phyloP scores from a whole-genome alignment of 2,113 vertebrate species.

The Charina bottae region DNA sequence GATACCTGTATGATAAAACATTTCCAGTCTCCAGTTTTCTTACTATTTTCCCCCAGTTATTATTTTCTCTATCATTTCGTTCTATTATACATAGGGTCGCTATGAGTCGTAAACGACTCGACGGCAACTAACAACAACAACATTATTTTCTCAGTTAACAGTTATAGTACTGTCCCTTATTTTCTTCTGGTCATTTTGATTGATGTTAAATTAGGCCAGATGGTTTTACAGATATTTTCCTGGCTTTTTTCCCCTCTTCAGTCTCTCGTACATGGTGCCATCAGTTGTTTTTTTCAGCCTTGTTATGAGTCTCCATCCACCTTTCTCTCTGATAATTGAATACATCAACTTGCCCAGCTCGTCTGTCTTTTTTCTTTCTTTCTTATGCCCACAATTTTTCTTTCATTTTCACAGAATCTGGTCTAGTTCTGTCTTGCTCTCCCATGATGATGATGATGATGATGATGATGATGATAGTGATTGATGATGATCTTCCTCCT shows the following conservation, averaged over 20 bases:
- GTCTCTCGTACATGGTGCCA: not conserved
- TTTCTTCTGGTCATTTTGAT: slow-evolving; percentile 27
- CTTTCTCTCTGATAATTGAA: not conserved
- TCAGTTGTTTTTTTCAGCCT: not conserved
- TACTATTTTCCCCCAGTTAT: not conserved
- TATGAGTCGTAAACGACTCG: no score
- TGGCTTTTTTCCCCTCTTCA: not conserved
- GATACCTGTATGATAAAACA: slow-evolving; percentile 1
- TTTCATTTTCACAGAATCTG: not conserved
- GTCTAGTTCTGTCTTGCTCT: not conserved
- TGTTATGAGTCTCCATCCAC: not conserved
- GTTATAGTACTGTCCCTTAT: slow-evolving; percentile 3
- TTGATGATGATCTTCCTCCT: not conserved
- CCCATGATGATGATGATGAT: not conserved
- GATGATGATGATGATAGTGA: not conserved
- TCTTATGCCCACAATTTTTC: not conserved
- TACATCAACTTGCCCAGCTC: not conserved
- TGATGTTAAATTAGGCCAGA: slow-evolving; percentile 10
- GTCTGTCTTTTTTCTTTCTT: not conserved
- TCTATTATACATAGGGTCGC: no score
- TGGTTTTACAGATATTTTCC: not conserved
- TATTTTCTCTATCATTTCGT: no score
- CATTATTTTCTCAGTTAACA: slow-evolving; percentile 6
- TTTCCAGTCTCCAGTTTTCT: slow-evolving; percentile 14
- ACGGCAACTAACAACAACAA: no score